Base-by-base conservation (phyloP, 2,888 invertebrate species). In the Noctua janthe region DNA sequence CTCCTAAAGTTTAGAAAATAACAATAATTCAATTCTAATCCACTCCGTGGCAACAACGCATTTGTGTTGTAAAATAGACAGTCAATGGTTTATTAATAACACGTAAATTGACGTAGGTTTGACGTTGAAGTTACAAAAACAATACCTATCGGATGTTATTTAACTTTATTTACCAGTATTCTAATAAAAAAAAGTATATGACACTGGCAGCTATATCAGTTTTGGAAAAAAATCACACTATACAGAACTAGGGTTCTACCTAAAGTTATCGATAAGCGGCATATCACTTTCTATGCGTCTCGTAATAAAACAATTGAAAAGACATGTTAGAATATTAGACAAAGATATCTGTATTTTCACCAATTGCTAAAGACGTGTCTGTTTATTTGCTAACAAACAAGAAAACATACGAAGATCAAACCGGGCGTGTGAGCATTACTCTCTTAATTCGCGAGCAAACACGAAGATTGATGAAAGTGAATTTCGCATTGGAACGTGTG, bases 391-490 rank as follows among this genome's bases (percentile, higher is more conserved):
- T 47, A n/a, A 83, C n/a, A 71, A 54, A 54, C 17, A 67, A 70
- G 73, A 76, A 71, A 84, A 71, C 62, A 8, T 35, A 74, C 71
- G n/a, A 71, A 86, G 74, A 86, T 86, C 82, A 82, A 88, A 81
- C 78, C 67, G 73, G 76, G 62, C 77, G 71, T 75, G 83, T 71
- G 77, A 71, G 43, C 70, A 74, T 86, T 78, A 83, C 84, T 87
- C 78, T 87, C 79, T 69, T 78, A 76, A 81, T 69, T 78, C 76
- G 71, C 82, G 69, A 66, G 82, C 81, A 86, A 88, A 86, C 86
- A 82, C 43, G 71, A 88, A 86, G 88, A 86, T 74, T 81, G 76
- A 86, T 88, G 86, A 88, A 82, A 86, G 73, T 76, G 75, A 74
- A 78, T 85, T 29, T 71, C 35, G 54, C 35, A 66, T 87, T 71